These are phyloP conservation scores for Hippocampus mohnikei DNA, from an alignment of 2,113 vertebrate species.

Conservation along the genomic window DNA sequence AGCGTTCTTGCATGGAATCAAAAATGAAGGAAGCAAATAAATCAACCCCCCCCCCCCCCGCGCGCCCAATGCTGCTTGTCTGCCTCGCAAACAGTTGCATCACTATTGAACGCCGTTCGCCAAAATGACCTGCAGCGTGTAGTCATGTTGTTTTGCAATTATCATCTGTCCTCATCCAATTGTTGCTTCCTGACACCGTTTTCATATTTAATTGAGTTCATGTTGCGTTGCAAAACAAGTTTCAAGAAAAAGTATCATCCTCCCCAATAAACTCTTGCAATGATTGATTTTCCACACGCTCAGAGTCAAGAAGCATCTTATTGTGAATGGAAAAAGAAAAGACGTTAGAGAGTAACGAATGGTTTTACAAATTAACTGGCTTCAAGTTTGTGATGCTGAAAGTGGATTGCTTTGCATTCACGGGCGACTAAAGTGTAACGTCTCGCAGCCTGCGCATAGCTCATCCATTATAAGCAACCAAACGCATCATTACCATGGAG, in stretches of 20 bases:
- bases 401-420: conserved; percentile 9
- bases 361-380: conserved; percentile 39
- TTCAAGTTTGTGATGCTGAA: background rate
- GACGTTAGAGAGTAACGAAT: conserved; percentile 37
- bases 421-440: conserved; percentile 45
- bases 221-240: too few relatives aligned
- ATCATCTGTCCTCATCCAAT: background rate
- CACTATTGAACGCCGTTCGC: too few relatives aligned
- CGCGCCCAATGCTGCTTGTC: too few relatives aligned
- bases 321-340: conserved; percentile 15
- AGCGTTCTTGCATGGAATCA: too few relatives aligned
- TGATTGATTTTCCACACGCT: background rate
- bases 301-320: background rate
- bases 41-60: too few relatives aligned
- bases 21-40: too few relatives aligned
- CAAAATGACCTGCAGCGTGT: background rate
- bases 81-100: too few relatives aligned
- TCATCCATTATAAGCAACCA: conserved; percentile 41
- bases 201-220: background rate
- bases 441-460: conserved; percentile 21
- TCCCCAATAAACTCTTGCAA: too few relatives aligned
- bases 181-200: background rate
- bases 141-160: background rate
- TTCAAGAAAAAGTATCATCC: background rate
- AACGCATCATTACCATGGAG: conserved; percentile 18